Base-by-base conservation (phyloP, 2,888 invertebrate species). In the Allophyes oxyacanthae region DNA sequence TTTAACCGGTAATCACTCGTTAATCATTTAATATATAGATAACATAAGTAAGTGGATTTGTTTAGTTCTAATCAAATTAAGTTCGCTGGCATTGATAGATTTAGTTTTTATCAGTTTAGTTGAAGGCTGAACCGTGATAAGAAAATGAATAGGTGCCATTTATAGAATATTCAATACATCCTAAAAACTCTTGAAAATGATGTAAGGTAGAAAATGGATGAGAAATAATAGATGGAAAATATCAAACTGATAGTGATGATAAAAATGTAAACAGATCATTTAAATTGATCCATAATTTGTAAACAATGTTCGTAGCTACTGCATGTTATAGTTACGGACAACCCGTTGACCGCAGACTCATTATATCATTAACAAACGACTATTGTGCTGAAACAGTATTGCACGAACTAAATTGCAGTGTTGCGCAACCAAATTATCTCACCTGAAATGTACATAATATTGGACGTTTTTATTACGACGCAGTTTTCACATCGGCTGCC, bases 401-500 rank as follows among this genome's bases (percentile, higher is more conserved):
- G 34, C 41, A 43, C 10, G 34, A 56, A 37, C 32, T 43, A 42
- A 38, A 59, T 57, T 41, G 13, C 34, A 25, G n/a, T 40, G 33
- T 58, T 58, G 20, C 38, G 41, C 41, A 52, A 59, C 10, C n/a
- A 30, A 45, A 37, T 59, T 54, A 54, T 59, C 37, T 44, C 30
- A 45, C 20, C 32, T 52, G 51, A 52, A 62, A 51, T 50, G 49
- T 53, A 42, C 11, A 57, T 51, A 67, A 67, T 53, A 36, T 32
- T 20, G 4, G 28, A 54, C 51, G 59, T 48, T 41, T 57, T 13
- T 54, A 53, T 38, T 57, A 58, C 58, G 37, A 37, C 49, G 55
- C 40, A 56, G 63, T 71, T 68, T 51, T 55, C 54, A 63, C 72
- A 76, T 77, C 68, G 42, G 51, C 52, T 11, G 54, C 25, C 2